These are phyloP conservation scores for Triops cancriformis DNA, from an alignment of 1,140 invertebrate species.

Conservation along the genomic window DNA sequence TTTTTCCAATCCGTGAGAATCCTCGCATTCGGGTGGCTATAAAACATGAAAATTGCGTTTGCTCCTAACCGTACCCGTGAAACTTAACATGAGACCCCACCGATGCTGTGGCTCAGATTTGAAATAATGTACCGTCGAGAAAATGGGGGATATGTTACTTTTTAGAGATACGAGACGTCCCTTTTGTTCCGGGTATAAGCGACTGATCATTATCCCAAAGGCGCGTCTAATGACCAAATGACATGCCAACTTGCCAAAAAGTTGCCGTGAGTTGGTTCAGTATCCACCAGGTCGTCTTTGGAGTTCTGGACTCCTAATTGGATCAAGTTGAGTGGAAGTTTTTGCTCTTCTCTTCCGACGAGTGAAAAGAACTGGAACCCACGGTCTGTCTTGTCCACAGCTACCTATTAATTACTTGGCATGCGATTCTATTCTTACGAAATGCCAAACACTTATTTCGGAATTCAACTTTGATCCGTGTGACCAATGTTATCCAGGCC, in stretches of 20 bases:
- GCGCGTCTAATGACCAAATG: neutral
- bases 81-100: neutral
- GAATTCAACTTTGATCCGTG: no score
- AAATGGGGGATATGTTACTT: neutral
- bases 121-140: neutral
- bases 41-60: neutral
- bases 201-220: neutral
- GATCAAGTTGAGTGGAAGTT: neutral
- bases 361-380: no score
- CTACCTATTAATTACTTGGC: no score
- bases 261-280: neutral
- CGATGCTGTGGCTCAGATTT: neutral
- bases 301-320: neutral
- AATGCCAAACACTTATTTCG: no score
- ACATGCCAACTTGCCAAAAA: slow-evolving; percentile 4
- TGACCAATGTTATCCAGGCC: no score
- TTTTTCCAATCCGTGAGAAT: neutral
- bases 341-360: neutral
- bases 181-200: neutral
- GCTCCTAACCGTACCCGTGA: neutral
- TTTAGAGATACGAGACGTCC: neutral
- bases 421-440: no score
- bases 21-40: neutral
- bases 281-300: neutral
- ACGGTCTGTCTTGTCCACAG: no score